Conservation (phyloP, 2,888 invertebrate species). For the Xanthorhoe spadicearia region DNA sequence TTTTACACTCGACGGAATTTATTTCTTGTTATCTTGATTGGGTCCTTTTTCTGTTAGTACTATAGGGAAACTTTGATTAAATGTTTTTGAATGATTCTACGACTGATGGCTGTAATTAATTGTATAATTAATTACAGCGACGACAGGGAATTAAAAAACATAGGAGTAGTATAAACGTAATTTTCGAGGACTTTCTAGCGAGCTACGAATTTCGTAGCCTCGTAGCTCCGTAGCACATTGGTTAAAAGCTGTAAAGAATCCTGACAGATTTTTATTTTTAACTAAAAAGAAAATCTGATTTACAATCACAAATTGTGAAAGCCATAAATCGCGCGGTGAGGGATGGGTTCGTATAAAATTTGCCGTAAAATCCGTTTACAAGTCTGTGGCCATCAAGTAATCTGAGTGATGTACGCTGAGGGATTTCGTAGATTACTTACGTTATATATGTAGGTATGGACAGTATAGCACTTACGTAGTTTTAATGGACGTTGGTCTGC, state of each 20-base stretch:
- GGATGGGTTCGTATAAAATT: constrained; percentile 21
- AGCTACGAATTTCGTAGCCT: constrained; percentile 7
- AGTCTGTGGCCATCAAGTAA: background rate
- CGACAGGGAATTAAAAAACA: too few relatives aligned
- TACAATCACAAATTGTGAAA: constrained; percentile 18
- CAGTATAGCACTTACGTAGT: background rate
- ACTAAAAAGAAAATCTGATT: constrained; percentile 17
- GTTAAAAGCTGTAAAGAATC: constrained; percentile 3
- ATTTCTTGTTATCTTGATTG: too few relatives aligned
- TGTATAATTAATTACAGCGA: too few relatives aligned
- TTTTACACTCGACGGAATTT: too few relatives aligned
- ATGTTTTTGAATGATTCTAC: too few relatives aligned
- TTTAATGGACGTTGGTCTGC: background rate
- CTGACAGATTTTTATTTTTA: constrained; percentile 11
- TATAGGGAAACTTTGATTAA: too few relatives aligned
- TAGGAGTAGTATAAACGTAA: background rate
- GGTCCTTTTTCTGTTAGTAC: too few relatives aligned
- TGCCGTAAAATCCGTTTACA: constrained; percentile 14
- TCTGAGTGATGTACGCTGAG: background rate
- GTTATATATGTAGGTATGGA: background rate
- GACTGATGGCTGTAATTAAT: too few relatives aligned
- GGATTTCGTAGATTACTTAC: background rate
- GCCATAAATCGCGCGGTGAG: constrained; percentile 12
- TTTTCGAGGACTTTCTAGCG: background rate
- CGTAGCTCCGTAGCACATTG: constrained; percentile 2